These are phyloP conservation scores for Paracyprichromis sp. DNA, from an alignment of 2,113 vertebrate genomes.

Conservation along the genomic window DNA sequence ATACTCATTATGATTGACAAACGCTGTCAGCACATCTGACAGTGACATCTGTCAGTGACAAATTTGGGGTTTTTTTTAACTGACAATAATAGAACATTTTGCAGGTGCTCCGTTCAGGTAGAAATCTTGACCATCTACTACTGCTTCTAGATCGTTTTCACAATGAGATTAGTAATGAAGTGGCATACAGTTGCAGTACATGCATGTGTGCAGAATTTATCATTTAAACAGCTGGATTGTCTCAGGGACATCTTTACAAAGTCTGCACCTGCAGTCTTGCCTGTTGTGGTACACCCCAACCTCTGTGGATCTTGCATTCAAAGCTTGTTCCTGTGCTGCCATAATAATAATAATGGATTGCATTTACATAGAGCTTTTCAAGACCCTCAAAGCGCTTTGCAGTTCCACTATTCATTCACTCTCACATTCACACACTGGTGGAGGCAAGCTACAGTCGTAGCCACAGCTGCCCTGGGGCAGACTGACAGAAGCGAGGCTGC, in stretches of 20 bases:
- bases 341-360: background rate
- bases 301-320: background rate
- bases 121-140: background rate
- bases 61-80: rapidly evolving
- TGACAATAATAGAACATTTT: constrained; percentile 11
- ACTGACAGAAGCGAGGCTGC: background rate
- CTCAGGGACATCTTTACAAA: background rate
- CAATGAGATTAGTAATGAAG: background rate
- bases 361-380: background rate
- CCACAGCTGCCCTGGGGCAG: background rate
- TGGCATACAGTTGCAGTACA: background rate
- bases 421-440: background rate
- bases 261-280: background rate
- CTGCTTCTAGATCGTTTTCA: background rate
- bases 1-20: background rate
- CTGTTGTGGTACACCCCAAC: background rate
- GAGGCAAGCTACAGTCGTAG: background rate
- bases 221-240: background rate
- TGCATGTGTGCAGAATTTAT: background rate
- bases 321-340: background rate
- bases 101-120: background rate
- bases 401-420: background rate
- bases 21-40: background rate
- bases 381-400: background rate
- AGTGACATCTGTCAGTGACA: constrained; percentile 2